These are phyloP conservation scores for Zonitis immaculata DNA, from an alignment of 2,888 invertebrate species.

Conservation along the genomic window DNA sequence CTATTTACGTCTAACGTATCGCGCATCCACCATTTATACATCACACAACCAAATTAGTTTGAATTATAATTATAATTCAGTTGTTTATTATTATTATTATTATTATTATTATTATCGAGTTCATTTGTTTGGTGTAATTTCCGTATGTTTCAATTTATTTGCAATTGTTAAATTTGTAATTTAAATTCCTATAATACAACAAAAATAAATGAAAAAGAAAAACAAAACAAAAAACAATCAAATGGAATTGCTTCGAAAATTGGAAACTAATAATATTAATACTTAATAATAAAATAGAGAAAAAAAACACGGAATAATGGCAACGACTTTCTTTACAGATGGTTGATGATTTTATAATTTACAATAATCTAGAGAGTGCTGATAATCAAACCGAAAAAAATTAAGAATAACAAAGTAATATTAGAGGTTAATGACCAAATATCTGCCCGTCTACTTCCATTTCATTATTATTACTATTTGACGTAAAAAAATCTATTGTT, in stretches of 20 bases:
- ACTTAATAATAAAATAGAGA: background rate
- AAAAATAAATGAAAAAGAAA: too few relatives aligned
- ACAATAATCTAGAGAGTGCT: background rate
- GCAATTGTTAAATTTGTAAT: background rate
- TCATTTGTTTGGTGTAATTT: too few relatives aligned
- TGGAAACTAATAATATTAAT: too few relatives aligned
- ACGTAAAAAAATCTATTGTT: slow-evolving; percentile 14
- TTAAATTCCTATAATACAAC: background rate
- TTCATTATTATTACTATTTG: background rate
- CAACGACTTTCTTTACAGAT: background rate
- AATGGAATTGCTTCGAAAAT: background rate
- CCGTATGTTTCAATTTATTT: background rate
- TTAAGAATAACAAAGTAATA: background rate
- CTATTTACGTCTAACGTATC: too few relatives aligned
- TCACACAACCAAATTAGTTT: too few relatives aligned
- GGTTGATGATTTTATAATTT: background rate
- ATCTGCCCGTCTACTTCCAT: slow-evolving; percentile 11
- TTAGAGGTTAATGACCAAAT: slow-evolving; percentile 15
- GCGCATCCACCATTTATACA: too few relatives aligned
- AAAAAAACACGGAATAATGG: background rate
- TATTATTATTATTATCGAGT: too few relatives aligned
- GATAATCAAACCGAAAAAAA: background rate
- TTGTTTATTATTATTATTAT: too few relatives aligned
- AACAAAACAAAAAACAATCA: too few relatives aligned
- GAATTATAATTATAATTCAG: too few relatives aligned